Evolutionary conservation across 1,140 invertebrate genomes (phyloP).

Genomic region (Drosophila mauritiana): DNA sequence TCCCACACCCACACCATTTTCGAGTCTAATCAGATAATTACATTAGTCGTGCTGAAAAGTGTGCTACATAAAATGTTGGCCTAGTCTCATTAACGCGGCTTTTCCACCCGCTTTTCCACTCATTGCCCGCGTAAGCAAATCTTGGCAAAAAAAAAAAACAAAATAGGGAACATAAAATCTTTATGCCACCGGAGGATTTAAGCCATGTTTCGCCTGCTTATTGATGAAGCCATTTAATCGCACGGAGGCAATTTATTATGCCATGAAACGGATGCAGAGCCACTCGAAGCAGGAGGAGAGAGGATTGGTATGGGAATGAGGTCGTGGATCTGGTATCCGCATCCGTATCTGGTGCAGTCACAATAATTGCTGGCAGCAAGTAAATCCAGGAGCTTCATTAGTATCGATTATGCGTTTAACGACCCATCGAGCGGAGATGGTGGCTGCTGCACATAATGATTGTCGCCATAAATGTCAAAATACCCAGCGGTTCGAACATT

Average conservation of each 20-base stretch:
- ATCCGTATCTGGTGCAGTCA: conserved; percentile 43
- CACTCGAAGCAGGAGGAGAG: not conserved
- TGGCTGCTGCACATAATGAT: conserved; percentile 57
- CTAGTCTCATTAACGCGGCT: conserved; percentile 60
- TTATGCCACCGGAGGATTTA: conserved; percentile 56
- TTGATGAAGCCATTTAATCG: conserved; percentile 72
- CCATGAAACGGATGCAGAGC: conserved; percentile 66
- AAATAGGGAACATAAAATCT: conserved; percentile 58
- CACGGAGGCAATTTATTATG: conserved; percentile 69
- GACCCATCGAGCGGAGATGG: conserved; percentile 22
- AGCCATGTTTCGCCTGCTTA: conserved; percentile 27
- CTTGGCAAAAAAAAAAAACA: conserved; percentile 19
- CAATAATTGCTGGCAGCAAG: conserved; percentile 75
- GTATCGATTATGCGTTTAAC: conserved; percentile 80
- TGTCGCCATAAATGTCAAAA: conserved; percentile 78
- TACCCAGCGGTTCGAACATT: conserved; percentile 51
- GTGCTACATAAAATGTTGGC: conserved; percentile 39
- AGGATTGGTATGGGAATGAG: not conserved
- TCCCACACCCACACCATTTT: not conserved
- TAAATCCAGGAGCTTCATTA: conserved; percentile 76
- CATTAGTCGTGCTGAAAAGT: conserved; percentile 53
- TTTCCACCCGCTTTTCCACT: conserved; percentile 8
- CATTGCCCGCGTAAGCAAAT: conserved; percentile 30
- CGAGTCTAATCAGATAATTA: conserved; percentile 52
- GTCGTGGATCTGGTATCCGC: not conserved